Evolutionary conservation across 2,113 vertebrate genomes (phyloP).

Genomic region (Symphodus melops): DNA sequence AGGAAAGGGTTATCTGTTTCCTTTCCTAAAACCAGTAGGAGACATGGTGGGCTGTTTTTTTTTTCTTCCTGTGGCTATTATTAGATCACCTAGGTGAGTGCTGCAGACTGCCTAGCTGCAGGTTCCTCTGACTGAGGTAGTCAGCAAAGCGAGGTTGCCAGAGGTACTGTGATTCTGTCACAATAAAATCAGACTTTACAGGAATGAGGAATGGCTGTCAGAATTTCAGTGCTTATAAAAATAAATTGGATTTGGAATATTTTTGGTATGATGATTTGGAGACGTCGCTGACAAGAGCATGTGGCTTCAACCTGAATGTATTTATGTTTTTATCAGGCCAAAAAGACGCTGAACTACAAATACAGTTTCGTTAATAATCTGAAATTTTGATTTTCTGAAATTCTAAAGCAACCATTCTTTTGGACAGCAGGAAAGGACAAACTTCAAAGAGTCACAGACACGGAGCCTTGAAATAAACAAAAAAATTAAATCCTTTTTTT

Average conservation of each 20-base stretch:
- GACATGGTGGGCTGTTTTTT: constrained; percentile 19
- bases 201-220: background rate
- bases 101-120: constrained; percentile 29
- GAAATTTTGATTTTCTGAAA: no score
- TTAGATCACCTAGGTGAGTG: constrained; percentile 48
- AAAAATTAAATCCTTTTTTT: no score
- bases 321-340: no score
- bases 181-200: constrained; percentile 35
- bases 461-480: no score
- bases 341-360: no score
- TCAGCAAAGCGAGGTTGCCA: constrained; percentile 39
- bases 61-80: constrained; percentile 42
- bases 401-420: no score
- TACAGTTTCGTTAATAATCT: no score
- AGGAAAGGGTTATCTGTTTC: constrained; percentile 17
- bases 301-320: background rate
- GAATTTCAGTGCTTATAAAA: constrained; percentile 5
- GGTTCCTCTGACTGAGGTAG: constrained; percentile 23
- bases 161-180: constrained; percentile 43
- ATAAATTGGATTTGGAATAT: constrained; percentile 29
- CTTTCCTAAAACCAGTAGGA: constrained; percentile 10
- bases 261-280: background rate
- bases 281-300: background rate
- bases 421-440: no score
- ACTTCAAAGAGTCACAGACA: no score